phyloP scores from a whole-genome alignment of 1,140 invertebrate genomes.

The Plodia interpunctella region DNA sequence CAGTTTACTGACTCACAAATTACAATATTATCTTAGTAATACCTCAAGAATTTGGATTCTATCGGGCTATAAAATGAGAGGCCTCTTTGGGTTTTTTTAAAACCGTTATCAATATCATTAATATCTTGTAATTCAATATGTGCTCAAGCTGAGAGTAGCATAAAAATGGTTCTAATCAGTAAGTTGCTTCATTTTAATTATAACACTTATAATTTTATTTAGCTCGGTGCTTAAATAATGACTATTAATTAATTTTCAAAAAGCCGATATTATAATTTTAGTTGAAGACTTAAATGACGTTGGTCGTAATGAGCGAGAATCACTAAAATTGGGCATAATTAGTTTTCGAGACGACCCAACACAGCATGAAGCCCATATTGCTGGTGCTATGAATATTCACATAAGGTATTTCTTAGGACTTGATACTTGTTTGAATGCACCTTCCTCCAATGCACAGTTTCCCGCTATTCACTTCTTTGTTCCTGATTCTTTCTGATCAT shows the following conservation, averaged over 20 bases:
- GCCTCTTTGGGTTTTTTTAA: constrained; percentile 14
- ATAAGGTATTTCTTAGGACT: neutral
- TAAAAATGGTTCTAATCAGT: neutral
- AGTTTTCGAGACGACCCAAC: constrained; percentile 18
- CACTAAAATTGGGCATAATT: constrained; percentile 32
- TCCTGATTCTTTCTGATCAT: neutral
- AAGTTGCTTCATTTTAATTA: neutral
- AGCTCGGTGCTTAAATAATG: constrained; percentile 37
- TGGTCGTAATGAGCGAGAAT: constrained; percentile 13
- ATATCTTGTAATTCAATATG: constrained; percentile 3
- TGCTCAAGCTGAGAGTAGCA: neutral
- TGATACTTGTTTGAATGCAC: neutral
- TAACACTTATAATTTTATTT: constrained; percentile 10
- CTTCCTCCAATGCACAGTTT: neutral
- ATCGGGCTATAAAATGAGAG: constrained; percentile 27
- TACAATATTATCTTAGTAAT: constrained; percentile 22
- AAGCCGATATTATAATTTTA: constrained; percentile 19
- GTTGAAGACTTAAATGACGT: constrained; percentile 14
- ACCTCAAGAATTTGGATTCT: constrained; percentile 22
- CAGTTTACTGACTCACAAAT: constrained; percentile 23
- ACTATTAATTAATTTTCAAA: constrained; percentile 47
- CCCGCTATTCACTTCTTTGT: constrained; percentile 3
- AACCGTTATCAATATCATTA: neutral
- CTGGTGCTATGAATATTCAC: constrained; percentile 21
- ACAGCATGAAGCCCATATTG: constrained; percentile 18